These are phyloP conservation scores for Saccostrea echinata DNA, from an alignment of 1,140 invertebrate genomes.

Conservation along the genomic window DNA sequence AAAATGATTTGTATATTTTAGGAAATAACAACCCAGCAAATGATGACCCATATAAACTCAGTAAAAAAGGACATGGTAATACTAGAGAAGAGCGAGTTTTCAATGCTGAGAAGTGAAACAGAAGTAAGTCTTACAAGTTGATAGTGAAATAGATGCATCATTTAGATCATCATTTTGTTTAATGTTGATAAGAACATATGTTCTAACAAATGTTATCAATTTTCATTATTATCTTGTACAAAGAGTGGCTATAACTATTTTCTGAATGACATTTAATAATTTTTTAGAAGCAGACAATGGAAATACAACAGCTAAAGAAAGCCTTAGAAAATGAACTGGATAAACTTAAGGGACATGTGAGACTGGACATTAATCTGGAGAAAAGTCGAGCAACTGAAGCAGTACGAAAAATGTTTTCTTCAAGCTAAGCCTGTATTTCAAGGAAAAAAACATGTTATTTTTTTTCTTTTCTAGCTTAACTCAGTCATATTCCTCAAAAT, in stretches of 20 bases:
- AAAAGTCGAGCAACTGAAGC: slow-evolving; percentile 76
- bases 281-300: slow-evolving; percentile 75
- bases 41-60: slow-evolving; percentile 76
- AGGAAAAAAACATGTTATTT: too few relatives aligned
- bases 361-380: slow-evolving; percentile 79
- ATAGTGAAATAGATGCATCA: neutral
- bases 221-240: too few relatives aligned
- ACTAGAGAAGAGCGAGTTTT: slow-evolving; percentile 80
- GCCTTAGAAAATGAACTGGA: slow-evolving; percentile 73
- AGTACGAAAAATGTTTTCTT: slow-evolving; percentile 64
- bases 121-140: slow-evolving; percentile 67
- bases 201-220: too few relatives aligned
- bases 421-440: neutral
- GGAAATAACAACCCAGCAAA: slow-evolving; percentile 79
- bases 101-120: slow-evolving; percentile 77
- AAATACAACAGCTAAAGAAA: slow-evolving; percentile 71
- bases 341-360: slow-evolving; percentile 76
- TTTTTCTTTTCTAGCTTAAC: too few relatives aligned
- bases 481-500: too few relatives aligned
- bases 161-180: neutral
- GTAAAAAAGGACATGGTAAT: slow-evolving; percentile 80
- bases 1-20: slow-evolving; percentile 55
- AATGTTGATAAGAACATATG: too few relatives aligned
- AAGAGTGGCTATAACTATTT: too few relatives aligned
- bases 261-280: slow-evolving; percentile 5